Base-by-base conservation (phyloP, 2,797 vertebrate species). In the Spheniscus humboldti region DNA sequence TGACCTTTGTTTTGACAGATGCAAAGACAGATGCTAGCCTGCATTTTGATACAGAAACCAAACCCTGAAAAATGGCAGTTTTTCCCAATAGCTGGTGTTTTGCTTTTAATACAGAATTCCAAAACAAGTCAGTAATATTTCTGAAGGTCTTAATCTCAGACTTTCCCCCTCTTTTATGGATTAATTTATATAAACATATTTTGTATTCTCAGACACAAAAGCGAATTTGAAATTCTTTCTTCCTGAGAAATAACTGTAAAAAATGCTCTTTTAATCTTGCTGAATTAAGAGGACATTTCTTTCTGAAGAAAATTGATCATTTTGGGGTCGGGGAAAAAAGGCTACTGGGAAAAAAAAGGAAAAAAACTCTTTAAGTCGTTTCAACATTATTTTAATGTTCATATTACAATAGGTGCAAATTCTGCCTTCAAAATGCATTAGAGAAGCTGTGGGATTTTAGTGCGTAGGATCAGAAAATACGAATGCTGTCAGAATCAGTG, bases 1-100 rank as follows among this genome's bases (percentile, higher is more conserved):
- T 86, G 92, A 92, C 88, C 92, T 97, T 95, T 95, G 82, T 92
- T 93, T 67, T 93, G 92, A 72, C 85, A 86, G 84, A 85, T 79
- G 79, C 69, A 86, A 88, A 87, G 81, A 41, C 85, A 90, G 79
- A 90, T 86, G 79, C 89, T 83, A 55, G 62, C 28, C 53, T 83
- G 37, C 30, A 27, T 74, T 80, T 90, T 68, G 45, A 59, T 86
- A 57, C 77, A 66, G 92, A 92, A 93, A 75, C 35, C 37, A 66
- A 88, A 52, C 60, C 23, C 79, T 67, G 64, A 72, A 78, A 80
- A 68, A 11, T 4, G 3, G 6, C 55, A 52, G 52, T 78, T 85
- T 79, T 84, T 39, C 45, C 30, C 60, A 31, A 64, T 63, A 79
- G 45, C 80, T 39, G 14, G 7, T 20, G 8, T 35, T 91, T 78